phyloP scores from a whole-genome alignment of 2,888 invertebrate species.

The Gastracanthus pulcherrimus region DNA sequence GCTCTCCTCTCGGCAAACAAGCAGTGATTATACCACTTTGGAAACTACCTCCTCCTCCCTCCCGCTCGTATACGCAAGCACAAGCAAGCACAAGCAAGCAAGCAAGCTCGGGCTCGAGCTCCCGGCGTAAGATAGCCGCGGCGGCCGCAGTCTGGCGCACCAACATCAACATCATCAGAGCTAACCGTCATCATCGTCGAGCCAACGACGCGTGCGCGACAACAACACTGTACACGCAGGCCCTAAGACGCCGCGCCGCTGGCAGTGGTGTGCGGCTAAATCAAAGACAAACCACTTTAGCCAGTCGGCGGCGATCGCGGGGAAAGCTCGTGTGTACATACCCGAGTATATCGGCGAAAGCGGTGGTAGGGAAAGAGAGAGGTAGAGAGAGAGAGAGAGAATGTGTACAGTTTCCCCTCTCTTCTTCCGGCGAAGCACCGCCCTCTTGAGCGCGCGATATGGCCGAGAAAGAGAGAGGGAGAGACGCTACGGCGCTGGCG shows the following conservation, averaged over 20 bases:
- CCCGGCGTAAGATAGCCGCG: too few species aligned
- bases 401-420: neutral
- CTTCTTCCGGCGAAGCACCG: neutral
- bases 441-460: neutral
- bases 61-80: neutral
- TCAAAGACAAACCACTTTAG: constrained; percentile 77
- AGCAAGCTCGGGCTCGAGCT: too few species aligned
- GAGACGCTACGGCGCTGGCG: neutral
- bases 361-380: neutral
- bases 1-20: neutral
- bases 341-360: constrained; percentile 63
- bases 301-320: constrained; percentile 59
- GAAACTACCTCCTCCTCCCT: too few species aligned
- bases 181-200: neutral
- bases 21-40: constrained; percentile 27
- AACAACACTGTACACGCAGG: neutral
- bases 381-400: constrained; percentile 8
- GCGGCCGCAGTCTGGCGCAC: neutral
- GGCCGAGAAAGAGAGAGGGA: constrained; percentile 15
- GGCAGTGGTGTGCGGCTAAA: constrained; percentile 70
- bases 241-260: neutral
- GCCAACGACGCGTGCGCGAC: neutral
- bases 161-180: constrained; percentile 42
- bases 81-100: too few species aligned
- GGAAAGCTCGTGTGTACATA: constrained; percentile 66